These are phyloP conservation scores for Semibalanus balanoides DNA, from an alignment of 1,140 invertebrate genomes.

Conservation along the genomic window DNA sequence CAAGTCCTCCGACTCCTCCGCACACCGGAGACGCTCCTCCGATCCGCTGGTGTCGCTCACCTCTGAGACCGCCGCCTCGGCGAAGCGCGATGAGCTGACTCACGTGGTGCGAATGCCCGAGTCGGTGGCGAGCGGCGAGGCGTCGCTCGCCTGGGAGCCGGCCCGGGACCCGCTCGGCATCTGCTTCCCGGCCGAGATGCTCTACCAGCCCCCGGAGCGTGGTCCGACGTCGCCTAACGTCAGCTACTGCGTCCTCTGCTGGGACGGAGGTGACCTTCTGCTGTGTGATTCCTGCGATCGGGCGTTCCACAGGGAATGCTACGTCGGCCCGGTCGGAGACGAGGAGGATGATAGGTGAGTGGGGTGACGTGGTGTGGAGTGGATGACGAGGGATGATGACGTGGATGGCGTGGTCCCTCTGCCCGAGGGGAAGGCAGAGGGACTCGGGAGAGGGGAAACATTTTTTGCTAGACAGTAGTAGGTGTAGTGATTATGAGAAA, in stretches of 20 bases:
- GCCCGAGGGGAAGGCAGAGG: too few species aligned
- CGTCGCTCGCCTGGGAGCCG: background rate
- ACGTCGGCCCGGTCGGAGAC: background rate
- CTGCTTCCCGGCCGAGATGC: background rate
- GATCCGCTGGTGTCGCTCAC: too few species aligned
- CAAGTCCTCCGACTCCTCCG: too few species aligned
- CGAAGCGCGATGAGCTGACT: background rate
- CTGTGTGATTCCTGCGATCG: background rate
- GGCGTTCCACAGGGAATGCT: background rate
- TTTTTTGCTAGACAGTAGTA: too few species aligned
- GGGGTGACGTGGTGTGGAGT: too few species aligned
- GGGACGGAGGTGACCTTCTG: background rate
- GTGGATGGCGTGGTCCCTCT: too few species aligned
- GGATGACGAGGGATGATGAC: too few species aligned
- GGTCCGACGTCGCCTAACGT: background rate
- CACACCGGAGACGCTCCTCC: too few species aligned
- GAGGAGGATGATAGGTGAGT: too few species aligned
- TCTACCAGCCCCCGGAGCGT: constrained; percentile 3
- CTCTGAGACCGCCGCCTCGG: too few species aligned
- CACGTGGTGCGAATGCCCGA: background rate
- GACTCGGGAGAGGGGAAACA: too few species aligned
- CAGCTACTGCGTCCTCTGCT: constrained; percentile 3
- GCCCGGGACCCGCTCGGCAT: background rate
- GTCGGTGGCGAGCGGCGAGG: background rate
- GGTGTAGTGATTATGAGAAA: too few species aligned